Evolutionary conservation across 2,888 invertebrate genomes (phyloP), one percentile per base, ranked within the genome.

Genomic region (Phragmatobia fuliginosa): DNA sequence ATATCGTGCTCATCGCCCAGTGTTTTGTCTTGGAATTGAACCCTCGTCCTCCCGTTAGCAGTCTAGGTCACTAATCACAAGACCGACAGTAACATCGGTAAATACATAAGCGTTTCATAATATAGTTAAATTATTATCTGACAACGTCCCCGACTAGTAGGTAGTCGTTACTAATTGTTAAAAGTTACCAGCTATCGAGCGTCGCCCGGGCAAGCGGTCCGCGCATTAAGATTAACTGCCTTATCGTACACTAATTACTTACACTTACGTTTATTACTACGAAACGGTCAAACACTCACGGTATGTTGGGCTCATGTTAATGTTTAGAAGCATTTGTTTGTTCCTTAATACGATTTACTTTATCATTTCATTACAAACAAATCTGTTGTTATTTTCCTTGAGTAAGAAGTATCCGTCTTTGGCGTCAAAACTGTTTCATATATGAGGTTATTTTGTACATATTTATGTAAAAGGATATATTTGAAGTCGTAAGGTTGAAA

Each of bases 211-310:
- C 88, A 87, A 90, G 83, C 85, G 87, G 74, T 84, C 80, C 68
- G 77, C 85, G 86, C 88, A 85, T 91, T 91, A 89, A 87, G 88
- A 90, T 91, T 87, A 87, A 82, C 78, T 25, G 65, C 78, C 78
- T 88, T 90, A 90, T 89, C 89, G 76, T 67, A 68, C 72, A 86
- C 89, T 91, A 92, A 92, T 92, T 91, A 88, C 87, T 90, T 90
- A 87, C 87, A 71, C 78, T 70, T 73, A 68, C 68, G 67, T 68
- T 78, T 73, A 70, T 74, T 70, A 77, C 75, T 81, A 77, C 72
- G 65, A 69, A 41, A 77, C 72, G 67, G 70, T 41, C 62, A 72
- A 72, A 70, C 32, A 64, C 67, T 70, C 69, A 58, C 56, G n/a
- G 41, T 65, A 52, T 62, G 16, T 65, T 36, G 16, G 70, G 71